Conservation (phyloP, 2,888 invertebrate species). For the Coelopa pilipes region DNA sequence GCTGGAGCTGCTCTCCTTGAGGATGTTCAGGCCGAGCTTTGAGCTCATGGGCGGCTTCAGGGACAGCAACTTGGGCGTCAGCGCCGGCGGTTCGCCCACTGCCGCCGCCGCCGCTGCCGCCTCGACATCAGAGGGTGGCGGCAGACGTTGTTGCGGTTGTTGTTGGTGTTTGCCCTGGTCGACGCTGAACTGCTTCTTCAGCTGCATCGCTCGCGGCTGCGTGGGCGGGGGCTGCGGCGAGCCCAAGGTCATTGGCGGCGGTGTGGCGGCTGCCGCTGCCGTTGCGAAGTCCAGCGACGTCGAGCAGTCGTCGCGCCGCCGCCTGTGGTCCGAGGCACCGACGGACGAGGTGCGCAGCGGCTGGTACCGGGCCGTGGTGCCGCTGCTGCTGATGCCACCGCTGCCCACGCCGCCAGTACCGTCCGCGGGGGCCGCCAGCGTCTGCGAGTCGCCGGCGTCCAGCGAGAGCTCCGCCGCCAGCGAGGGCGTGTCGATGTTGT, state of each 20-base stretch:
- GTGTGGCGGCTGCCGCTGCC: neutral
- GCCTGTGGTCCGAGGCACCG: slow-evolving; percentile 57
- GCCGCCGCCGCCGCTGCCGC: slow-evolving; percentile 27
- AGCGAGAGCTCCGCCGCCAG: slow-evolving; percentile 64
- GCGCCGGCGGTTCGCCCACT: slow-evolving; percentile 15
- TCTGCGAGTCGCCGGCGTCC: slow-evolving; percentile 59
- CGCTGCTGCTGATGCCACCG: slow-evolving; percentile 3
- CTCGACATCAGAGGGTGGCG: neutral
- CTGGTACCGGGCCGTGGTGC: slow-evolving; percentile 54
- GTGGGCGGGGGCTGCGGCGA: slow-evolving; percentile 54
- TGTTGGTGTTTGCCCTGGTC: slow-evolving; percentile 60
- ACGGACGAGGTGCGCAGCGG: slow-evolving; percentile 62
- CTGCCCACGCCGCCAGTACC: neutral
- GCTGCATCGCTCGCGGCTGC: slow-evolving; percentile 60
- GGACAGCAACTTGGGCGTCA: slow-evolving; percentile 54
- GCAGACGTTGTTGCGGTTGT: slow-evolving; percentile 15
- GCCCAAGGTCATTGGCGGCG: slow-evolving; percentile 51
- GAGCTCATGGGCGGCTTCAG: slow-evolving; percentile 59
- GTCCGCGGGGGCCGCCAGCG: slow-evolving; percentile 37
- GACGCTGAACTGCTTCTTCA: slow-evolving; percentile 67
- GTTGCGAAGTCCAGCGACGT: slow-evolving; percentile 53
- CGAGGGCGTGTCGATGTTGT: slow-evolving; percentile 66
- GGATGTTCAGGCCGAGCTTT: slow-evolving; percentile 64
- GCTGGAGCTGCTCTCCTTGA: slow-evolving; percentile 67
- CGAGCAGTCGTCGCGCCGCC: slow-evolving; percentile 48